Base-by-base conservation (phyloP, 1,140 invertebrate species). In the Diprion similis region DNA sequence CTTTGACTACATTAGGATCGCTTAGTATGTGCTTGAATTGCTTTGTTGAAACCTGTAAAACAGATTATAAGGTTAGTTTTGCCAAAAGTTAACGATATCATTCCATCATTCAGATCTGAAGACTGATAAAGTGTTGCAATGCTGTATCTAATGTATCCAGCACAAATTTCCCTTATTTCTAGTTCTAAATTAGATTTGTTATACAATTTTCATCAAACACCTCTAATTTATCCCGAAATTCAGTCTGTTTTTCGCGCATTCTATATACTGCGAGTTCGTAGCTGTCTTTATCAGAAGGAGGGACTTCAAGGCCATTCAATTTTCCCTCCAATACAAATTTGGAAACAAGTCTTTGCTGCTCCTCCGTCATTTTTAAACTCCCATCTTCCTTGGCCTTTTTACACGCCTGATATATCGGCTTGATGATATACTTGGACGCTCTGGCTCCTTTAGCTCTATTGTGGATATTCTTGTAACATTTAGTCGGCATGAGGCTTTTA, bases 291-390 rank as follows among this genome's bases (percentile, higher is more conserved):
- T 89, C 80, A 47, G 81, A 80, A 46, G 84, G 83, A 9, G 79
- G 76, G 4, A 94, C 77, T 1, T 91, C 89, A 15, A 96, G 84
- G 0, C 96, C 96, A 88, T 95, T 95, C 8, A 97, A 87, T 81
- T 90, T 92, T 24, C 93, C 95, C 89, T 98, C 96, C 4, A 96
- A 82, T 66, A 94, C 79, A 86, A 93, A 96, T 86, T 96, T 96
- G 65, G 92, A 87, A 17, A 97, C 83, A 46, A 97, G 81, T 76
- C 94, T 89, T 68, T 89, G 89, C 85, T 96, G 91, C 83, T 93
- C 91, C 76, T 93, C 91, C 18, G 89, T 91, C 10, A 94, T 84
- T 73, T 91, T 87, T 47, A 90, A 86, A 10, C 90, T 79, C 84
- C 85, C 83, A 75, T 88, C 88, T 46, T 89, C 80, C 67, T 90